A percentile compares a stretch with the other conserved stretches of the same genome.
Evolutionary conservation across 2,113 vertebrate species (phyloP).

Genomic region (Ginglymostoma cirratum): DNA sequence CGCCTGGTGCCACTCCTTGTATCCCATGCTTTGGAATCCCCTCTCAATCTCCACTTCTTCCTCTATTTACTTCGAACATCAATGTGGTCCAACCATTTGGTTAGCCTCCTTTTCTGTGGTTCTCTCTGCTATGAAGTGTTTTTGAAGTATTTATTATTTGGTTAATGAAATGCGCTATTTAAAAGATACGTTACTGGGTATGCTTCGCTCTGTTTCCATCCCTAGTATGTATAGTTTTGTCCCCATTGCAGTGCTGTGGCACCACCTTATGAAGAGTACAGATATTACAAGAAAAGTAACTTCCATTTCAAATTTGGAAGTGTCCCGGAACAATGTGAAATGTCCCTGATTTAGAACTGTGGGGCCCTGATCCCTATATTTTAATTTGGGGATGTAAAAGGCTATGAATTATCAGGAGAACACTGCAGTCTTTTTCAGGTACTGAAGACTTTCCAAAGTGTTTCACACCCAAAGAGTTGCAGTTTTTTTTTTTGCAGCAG

Average conservation of each 20-base stretch:
- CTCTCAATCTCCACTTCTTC: not conserved
- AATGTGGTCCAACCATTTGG: not conserved
- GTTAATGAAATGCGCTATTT: too few relatives aligned
- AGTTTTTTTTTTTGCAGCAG: not conserved
- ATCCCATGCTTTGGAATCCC: not conserved
- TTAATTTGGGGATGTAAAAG: not conserved
- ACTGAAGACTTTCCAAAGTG: not conserved
- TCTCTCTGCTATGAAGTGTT: not conserved
- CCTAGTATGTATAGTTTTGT: not conserved
- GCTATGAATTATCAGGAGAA: not conserved
- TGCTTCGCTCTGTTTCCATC: not conserved
- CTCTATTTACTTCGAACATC: not conserved
- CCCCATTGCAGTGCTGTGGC: not conserved
- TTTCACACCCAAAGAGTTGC: not conserved
- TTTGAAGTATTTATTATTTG: not conserved
- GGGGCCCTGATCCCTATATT: not conserved
- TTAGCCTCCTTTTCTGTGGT: not conserved
- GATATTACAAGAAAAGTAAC: not conserved
- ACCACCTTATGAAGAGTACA: not conserved
- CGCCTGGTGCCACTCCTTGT: not conserved
- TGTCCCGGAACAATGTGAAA: not conserved
- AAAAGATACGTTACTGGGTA: not conserved
- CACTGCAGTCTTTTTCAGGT: not conserved
- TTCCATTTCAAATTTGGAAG: not conserved
- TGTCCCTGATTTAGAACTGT: not conserved